Base-by-base conservation (phyloP, 2,888 invertebrate genomes). In the Plagodis dolabraria region DNA sequence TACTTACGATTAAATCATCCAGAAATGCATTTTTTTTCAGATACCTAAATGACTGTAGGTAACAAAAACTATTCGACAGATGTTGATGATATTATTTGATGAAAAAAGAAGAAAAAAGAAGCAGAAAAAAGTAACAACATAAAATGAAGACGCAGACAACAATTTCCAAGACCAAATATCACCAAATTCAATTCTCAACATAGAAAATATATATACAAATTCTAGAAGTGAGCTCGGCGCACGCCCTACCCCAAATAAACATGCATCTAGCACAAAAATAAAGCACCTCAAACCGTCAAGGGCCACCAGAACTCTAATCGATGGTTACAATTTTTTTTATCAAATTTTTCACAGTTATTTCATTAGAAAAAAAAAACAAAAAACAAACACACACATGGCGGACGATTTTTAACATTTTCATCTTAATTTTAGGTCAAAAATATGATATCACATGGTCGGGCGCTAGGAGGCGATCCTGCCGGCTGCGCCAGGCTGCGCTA, bases 391-490 rank as follows among this genome's bases (percentile, higher is more conserved):
- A 86, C 87, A 85, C 83, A 80, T 81, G 85, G 87, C 85, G 75
- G 80, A 85, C 71, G 81, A 80, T 79, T 71, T 83, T 22, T 72
- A 85, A 87, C 85, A 87, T 85, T 89, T 89, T 82, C 65, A 81
- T 85, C 87, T 89, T 89, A 87, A 80, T 83, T 86, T 84, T 86
- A 82, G 79, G 84, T 83, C 82, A 82, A 77, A 59, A 81, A 77
- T 78, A 63, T 63, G 60, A 77, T 85, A 86, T 86, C 87, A 86
- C 85, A 86, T 74, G 38, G 33, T 40, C 49, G n/a, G 6, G 40
- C 6, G 40, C 38, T 33, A 33, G 10, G 40, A 10, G 10, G 22
- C 22, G 22, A 36, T 36, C 36, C 36, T 36, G 5, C 36, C 36
- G 36, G 9, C 36, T 36, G 36, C 36, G 36, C 36, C 36, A n/a